These are phyloP conservation scores for Leptinotarsa defecta DNA, from an alignment of 1,140 invertebrate genomes.

Conservation along the genomic window DNA sequence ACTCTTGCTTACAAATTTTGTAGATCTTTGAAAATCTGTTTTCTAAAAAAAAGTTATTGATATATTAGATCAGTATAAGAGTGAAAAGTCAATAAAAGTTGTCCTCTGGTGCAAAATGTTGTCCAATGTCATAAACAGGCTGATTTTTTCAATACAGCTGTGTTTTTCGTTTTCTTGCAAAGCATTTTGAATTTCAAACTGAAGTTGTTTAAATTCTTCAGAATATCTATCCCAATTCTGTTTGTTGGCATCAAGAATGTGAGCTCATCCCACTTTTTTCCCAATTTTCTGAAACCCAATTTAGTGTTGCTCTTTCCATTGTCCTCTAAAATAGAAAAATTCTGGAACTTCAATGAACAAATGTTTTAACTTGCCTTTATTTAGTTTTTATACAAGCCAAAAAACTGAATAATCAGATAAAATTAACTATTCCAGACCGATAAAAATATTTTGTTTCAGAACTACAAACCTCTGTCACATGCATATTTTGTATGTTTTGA, in stretches of 20 bases:
- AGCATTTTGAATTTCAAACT: neutral
- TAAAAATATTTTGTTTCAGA: too few species aligned
- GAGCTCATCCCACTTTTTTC: neutral
- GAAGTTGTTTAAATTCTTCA: slow-evolving; percentile 7
- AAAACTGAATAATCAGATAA: too few species aligned
- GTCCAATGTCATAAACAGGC: slow-evolving; percentile 26
- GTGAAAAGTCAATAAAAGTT: neutral
- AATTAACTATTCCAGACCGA: too few species aligned
- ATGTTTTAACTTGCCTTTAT: too few species aligned
- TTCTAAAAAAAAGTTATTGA: too few species aligned
- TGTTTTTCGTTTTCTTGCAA: neutral
- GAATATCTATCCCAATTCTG: neutral
- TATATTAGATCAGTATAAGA: neutral
- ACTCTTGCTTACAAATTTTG: too few species aligned
- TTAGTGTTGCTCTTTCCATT: slow-evolving; percentile 13
- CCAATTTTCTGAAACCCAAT: slow-evolving; percentile 4
- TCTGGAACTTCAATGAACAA: too few species aligned
- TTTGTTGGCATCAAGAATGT: neutral
- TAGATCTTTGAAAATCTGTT: too few species aligned
- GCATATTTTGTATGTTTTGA: too few species aligned
- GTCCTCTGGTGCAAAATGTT: slow-evolving; percentile 23
- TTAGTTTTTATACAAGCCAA: too few species aligned
- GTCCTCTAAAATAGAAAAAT: too few species aligned
- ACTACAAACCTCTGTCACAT: too few species aligned
- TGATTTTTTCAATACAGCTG: neutral